These are phyloP conservation scores for Protodeltote pygarga DNA, from an alignment of 2,888 invertebrate genomes.

Conservation along the genomic window DNA sequence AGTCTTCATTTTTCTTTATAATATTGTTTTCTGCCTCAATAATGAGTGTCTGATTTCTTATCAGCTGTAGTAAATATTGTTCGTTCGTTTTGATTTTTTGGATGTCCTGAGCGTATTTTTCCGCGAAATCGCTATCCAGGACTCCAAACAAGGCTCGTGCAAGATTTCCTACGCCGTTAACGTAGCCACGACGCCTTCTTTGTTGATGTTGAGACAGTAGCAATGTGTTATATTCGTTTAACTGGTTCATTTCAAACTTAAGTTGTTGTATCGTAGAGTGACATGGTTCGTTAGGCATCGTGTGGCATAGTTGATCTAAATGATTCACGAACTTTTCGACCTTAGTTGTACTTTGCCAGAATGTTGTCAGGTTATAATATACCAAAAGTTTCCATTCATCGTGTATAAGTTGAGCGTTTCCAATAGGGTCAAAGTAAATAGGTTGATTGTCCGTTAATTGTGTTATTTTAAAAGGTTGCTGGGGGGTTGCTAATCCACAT, in stretches of 20 bases:
- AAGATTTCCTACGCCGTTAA: too few species aligned
- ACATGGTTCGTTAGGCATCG: slow-evolving; percentile 4
- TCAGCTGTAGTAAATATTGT: too few species aligned
- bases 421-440: not conserved
- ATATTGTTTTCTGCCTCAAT: too few species aligned
- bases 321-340: too few species aligned
- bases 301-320: slow-evolving; percentile 3
- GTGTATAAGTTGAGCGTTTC: not conserved
- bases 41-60: too few species aligned
- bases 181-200: too few species aligned
- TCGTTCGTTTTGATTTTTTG: too few species aligned
- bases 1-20: too few species aligned
- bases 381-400: slow-evolving; percentile 6
- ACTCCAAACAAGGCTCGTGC: too few species aligned
- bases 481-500: not conserved
- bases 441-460: not conserved
- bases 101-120: too few species aligned
- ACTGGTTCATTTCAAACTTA: slow-evolving; percentile 2
- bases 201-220: slow-evolving; percentile 5
- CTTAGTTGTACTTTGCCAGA: slow-evolving; percentile 7
- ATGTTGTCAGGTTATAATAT: slow-evolving; percentile 8
- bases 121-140: too few species aligned
- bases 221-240: slow-evolving; percentile 5
- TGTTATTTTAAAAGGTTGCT: not conserved
- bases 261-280: slow-evolving; percentile 6